A percentile compares a stretch with the other conserved stretches of the same genome.
Conservation (phyloP, 2,113 vertebrate species). For the Sphaerodactylus townsendi region DNA sequence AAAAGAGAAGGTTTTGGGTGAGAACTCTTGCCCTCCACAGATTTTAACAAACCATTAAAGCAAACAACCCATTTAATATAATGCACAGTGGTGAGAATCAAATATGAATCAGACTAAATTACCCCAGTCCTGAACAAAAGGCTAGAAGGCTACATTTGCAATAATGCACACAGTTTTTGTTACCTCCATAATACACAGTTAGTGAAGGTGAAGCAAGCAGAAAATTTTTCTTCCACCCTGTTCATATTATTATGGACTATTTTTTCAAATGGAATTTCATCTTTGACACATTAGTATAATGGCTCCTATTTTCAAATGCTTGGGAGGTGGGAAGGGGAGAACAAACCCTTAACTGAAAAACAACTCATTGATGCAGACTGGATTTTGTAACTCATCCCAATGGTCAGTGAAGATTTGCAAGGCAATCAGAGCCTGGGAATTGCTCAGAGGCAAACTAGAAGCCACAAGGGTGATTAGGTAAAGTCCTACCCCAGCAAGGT, state of each 20-base stretch:
- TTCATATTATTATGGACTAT: neutral
- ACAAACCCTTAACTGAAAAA: neutral
- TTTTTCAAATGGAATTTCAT: neutral
- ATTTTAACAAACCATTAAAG: constrained; percentile 25
- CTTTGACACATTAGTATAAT: constrained; percentile 24
- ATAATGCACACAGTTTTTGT: neutral
- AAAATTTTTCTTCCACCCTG: neutral
- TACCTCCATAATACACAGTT: neutral
- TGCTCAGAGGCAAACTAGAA: neutral
- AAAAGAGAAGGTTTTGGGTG: neutral
- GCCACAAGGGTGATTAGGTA: too few species aligned
- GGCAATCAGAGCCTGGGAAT: neutral
- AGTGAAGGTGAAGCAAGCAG: neutral
- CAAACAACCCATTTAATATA: constrained; percentile 17
- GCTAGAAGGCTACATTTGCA: neutral
- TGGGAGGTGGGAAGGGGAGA: constrained; percentile 42
- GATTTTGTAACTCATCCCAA: neutral
- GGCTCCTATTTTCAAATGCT: constrained; percentile 46
- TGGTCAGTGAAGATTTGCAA: neutral
- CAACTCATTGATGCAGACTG: neutral
- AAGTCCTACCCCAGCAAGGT: neutral
- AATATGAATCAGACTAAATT: constrained; percentile 31
- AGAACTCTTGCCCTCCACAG: constrained; percentile 23
- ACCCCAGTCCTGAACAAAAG: constrained; percentile 26
- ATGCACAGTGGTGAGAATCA: constrained; percentile 11